These are phyloP conservation scores for Emydoidea blandingii DNA, from an alignment of 2,797 vertebrate genomes.

Conservation along the genomic window DNA sequence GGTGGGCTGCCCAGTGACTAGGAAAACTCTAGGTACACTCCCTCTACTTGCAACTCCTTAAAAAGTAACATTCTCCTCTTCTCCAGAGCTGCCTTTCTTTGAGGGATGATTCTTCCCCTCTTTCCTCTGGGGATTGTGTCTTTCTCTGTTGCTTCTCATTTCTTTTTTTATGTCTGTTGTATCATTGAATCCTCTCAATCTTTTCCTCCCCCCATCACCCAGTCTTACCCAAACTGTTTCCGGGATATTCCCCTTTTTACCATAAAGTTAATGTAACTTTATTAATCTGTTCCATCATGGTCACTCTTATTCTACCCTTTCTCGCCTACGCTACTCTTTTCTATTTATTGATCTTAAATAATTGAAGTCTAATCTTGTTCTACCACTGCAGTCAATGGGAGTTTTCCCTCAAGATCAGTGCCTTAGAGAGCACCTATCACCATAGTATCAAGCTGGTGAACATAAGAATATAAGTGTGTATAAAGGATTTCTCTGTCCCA, in stretches of 20 bases:
- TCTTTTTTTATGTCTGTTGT: not conserved
- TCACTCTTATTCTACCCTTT: not conserved
- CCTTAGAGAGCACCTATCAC: not conserved
- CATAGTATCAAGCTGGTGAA: accelerated
- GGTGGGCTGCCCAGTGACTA: not conserved
- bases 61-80: not conserved
- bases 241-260: not conserved
- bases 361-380: accelerated
- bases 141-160: not conserved
- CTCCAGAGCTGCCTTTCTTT: not conserved
- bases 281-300: not conserved
- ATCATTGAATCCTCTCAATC: not conserved
- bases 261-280: not conserved
- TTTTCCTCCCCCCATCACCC: not conserved
- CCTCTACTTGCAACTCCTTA: not conserved
- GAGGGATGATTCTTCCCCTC: not conserved
- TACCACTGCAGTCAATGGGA: not conserved
- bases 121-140: not conserved
- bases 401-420: not conserved
- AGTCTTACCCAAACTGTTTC: not conserved
- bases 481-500: not conserved
- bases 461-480: accelerated
- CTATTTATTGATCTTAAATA: not conserved
- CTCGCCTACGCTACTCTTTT: not conserved
- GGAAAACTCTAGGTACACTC: not conserved